Conservation (phyloP, 1,140 invertebrate genomes). For the Sitobion miscanthi region DNA sequence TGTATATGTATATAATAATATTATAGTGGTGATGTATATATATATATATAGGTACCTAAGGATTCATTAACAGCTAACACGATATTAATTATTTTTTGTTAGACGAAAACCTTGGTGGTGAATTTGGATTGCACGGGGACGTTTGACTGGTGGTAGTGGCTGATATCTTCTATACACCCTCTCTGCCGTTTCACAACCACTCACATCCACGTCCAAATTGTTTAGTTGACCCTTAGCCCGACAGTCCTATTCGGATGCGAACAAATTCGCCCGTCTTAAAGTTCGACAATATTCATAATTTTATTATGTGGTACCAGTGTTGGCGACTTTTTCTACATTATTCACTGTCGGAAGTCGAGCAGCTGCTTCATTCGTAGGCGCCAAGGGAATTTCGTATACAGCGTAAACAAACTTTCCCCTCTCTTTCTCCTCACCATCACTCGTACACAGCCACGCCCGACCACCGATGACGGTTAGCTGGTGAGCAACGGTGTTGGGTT, state of each 20-base stretch:
- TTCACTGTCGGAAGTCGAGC: neutral
- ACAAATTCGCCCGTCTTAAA: neutral
- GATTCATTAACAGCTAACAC: too few species aligned
- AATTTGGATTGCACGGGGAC: too few species aligned
- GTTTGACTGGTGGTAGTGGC: too few species aligned
- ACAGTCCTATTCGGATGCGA: neutral
- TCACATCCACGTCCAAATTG: neutral
- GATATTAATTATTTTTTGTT: too few species aligned
- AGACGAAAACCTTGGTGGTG: too few species aligned
- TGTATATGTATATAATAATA: too few species aligned
- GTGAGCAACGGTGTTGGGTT: too few species aligned
- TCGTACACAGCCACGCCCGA: neutral
- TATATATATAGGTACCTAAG: too few species aligned
- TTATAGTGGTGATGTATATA: too few species aligned
- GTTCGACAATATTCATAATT: slow-evolving; percentile 10
- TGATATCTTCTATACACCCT: too few species aligned
- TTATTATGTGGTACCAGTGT: neutral
- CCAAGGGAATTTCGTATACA: neutral
- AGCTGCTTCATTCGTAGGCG: too few species aligned
- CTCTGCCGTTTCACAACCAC: neutral
- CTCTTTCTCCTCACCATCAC: neutral
- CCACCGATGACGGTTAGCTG: neutral
- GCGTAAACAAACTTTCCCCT: neutral
- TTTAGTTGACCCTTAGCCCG: neutral
- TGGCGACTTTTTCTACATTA: neutral